A percentile compares a stretch with the other conserved stretches of the same genome.
These are phyloP conservation scores for Drosophila kuntzei DNA, from an alignment of 2,888 invertebrate species.

Conservation along the genomic window DNA sequence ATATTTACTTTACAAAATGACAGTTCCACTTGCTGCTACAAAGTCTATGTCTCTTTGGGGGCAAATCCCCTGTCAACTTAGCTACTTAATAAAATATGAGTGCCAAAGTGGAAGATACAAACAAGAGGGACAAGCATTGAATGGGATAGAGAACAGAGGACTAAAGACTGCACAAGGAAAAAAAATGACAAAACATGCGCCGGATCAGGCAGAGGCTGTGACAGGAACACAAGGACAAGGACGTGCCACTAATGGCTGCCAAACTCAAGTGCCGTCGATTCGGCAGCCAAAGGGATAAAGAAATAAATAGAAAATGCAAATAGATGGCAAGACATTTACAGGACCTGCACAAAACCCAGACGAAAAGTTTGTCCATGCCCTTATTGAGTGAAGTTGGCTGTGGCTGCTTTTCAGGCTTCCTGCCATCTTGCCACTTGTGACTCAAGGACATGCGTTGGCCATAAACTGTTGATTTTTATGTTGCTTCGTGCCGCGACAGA, in stretches of 20 bases:
- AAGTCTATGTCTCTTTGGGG: conserved; percentile 10
- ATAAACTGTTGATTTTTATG: conserved; percentile 82
- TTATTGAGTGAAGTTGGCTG: conserved; percentile 28
- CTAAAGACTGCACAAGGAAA: conserved; percentile 6
- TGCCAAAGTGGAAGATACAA: conserved; percentile 70
- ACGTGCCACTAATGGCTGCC: conserved; percentile 75
- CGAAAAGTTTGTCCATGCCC: conserved; percentile 57
- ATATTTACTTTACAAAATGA: conserved; percentile 81
- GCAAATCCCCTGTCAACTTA: conserved; percentile 81
- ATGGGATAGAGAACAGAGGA: conserved; percentile 32
- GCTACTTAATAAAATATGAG: conserved; percentile 81
- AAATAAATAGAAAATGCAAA: conserved; percentile 81
- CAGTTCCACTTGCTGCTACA: conserved; percentile 56
- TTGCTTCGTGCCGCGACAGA: conserved; percentile 59
- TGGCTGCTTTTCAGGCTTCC: conserved; percentile 1
- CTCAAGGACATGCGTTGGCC: conserved; percentile 74
- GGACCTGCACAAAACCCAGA: conserved; percentile 40
- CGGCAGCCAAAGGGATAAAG: conserved; percentile 70
- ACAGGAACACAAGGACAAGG: conserved; percentile 43
- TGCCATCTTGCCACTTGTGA: conserved; percentile 15
- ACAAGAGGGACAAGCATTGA: conserved; percentile 19
- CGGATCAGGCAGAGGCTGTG: neutral
- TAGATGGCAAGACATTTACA: conserved; percentile 78
- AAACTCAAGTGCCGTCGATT: conserved; percentile 68
- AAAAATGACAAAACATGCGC: conserved; percentile 19